Conservation (phyloP, 2,797 vertebrate genomes). For the Acanthurus tractus region DNA sequence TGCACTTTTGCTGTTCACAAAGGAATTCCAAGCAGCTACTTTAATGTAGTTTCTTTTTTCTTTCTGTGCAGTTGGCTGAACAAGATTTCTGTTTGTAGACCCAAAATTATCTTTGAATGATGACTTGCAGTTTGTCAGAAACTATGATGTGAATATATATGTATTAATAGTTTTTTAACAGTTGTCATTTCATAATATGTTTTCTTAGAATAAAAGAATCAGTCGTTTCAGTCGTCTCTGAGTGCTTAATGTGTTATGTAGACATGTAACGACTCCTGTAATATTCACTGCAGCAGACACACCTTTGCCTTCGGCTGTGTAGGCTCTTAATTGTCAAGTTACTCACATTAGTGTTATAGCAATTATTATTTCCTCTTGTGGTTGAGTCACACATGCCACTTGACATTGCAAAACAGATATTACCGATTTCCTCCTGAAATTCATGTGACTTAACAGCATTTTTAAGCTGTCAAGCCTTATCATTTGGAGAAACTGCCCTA, state of each 20-base stretch:
- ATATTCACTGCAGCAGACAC: neutral
- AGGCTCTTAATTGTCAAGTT: neutral
- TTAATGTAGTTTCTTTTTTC: neutral
- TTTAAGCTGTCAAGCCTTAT: neutral
- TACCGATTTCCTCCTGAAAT: constrained; percentile 20
- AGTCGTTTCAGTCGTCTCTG: constrained; percentile 35
- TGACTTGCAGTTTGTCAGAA: constrained; percentile 19
- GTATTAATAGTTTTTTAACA: constrained; percentile 38
- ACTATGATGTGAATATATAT: constrained; percentile 54
- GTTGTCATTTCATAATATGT: constrained; percentile 43
- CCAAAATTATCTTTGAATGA: neutral
- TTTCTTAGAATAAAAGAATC: constrained; percentile 66
- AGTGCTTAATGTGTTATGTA: constrained; percentile 2
- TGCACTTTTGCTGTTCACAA: neutral
- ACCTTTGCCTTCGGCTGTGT: neutral
- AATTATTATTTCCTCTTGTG: neutral
- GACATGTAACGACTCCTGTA: neutral
- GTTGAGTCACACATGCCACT: neutral
- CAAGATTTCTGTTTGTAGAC: constrained; percentile 21
- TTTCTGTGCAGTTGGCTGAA: constrained; percentile 1
- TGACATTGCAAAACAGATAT: constrained; percentile 7
- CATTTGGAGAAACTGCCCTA: neutral
- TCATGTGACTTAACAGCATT: neutral
- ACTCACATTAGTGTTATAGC: no score
- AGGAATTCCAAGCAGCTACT: constrained; percentile 8